phyloP scores from a whole-genome alignment of 1,140 invertebrate genomes.

The Calosoma granatense region DNA sequence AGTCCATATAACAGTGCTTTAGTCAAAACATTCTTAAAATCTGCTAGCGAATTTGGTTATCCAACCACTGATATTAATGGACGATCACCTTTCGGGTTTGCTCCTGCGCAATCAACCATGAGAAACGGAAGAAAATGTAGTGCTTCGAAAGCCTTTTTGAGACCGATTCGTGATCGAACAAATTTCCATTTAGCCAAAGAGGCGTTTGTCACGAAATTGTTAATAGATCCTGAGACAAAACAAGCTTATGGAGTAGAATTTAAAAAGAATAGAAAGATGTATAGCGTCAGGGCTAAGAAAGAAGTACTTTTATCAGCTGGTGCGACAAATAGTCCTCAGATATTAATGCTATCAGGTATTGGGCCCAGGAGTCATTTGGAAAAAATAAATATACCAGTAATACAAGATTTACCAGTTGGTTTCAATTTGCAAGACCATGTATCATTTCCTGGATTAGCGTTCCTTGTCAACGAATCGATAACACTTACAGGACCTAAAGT shows the following conservation, averaged over 20 bases:
- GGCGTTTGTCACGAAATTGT: not conserved
- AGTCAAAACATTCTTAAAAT: slow-evolving; percentile 50
- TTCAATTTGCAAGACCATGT: slow-evolving; percentile 85
- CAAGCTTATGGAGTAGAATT: slow-evolving; percentile 57
- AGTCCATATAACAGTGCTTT: slow-evolving; percentile 50
- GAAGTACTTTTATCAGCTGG: slow-evolving; percentile 84
- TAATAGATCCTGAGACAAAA: slow-evolving; percentile 39
- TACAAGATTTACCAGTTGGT: slow-evolving; percentile 63
- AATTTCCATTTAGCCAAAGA: slow-evolving; percentile 45
- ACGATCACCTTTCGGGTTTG: slow-evolving; percentile 43
- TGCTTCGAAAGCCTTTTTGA: slow-evolving; percentile 56
- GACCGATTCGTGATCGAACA: slow-evolving; percentile 42
- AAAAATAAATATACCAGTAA: slow-evolving; percentile 53
- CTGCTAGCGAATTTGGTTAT: slow-evolving; percentile 62
- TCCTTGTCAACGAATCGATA: slow-evolving; percentile 63
- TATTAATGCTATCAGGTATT: slow-evolving; percentile 86
- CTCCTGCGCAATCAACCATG: slow-evolving; percentile 51
- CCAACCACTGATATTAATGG: slow-evolving; percentile 52
- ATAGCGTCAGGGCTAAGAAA: slow-evolving; percentile 59
- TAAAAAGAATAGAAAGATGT: slow-evolving; percentile 58
- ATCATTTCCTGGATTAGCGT: slow-evolving; percentile 70
- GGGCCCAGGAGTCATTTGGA: slow-evolving; percentile 68
- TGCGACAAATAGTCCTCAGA: slow-evolving; percentile 78
- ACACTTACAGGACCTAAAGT: slow-evolving; percentile 69
- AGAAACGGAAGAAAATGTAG: slow-evolving; percentile 58